Percentiles rank a stretch among this genome's conserved stretches.
phyloP scores from a whole-genome alignment of 2,888 invertebrate species.

The Apoderus coryli region DNA sequence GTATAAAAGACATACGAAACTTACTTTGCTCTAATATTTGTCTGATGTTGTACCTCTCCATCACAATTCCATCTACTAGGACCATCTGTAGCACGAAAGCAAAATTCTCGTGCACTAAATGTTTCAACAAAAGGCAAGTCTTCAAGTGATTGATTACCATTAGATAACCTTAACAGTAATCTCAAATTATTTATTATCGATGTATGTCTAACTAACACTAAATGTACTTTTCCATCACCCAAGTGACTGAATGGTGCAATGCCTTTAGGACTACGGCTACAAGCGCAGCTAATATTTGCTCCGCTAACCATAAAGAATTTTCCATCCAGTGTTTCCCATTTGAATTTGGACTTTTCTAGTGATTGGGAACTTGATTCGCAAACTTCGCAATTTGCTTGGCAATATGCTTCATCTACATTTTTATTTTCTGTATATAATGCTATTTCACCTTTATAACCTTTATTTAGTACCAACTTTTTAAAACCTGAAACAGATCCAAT shows the following conservation, averaged over 20 bases:
- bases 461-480: conserved; percentile 46
- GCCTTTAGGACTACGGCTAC: conserved; percentile 58
- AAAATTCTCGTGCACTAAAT: conserved; percentile 55
- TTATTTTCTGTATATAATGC: conserved; percentile 36
- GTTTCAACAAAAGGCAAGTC: conserved; percentile 63
- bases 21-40: conserved; percentile 49
- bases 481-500: conserved; percentile 33
- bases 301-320: conserved; percentile 65
- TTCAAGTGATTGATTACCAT: conserved; percentile 48
- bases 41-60: conserved; percentile 55
- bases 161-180: conserved; percentile 48
- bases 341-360: conserved; percentile 19
- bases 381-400: conserved; percentile 37
- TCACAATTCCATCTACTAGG: conserved; percentile 70
- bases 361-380: conserved; percentile 23
- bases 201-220: conserved; percentile 59
- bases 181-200: conserved; percentile 51
- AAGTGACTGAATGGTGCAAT: conserved; percentile 65
- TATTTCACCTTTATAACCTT: conserved; percentile 49
- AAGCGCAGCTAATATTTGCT: conserved; percentile 63
- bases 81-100: conserved; percentile 40
- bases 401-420: conserved; percentile 32
- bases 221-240: conserved; percentile 65
- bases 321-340: conserved; percentile 49
- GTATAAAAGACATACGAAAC: too few species aligned